Conservation (phyloP, 1,140 invertebrate species). For the Polypedilum pembai region DNA sequence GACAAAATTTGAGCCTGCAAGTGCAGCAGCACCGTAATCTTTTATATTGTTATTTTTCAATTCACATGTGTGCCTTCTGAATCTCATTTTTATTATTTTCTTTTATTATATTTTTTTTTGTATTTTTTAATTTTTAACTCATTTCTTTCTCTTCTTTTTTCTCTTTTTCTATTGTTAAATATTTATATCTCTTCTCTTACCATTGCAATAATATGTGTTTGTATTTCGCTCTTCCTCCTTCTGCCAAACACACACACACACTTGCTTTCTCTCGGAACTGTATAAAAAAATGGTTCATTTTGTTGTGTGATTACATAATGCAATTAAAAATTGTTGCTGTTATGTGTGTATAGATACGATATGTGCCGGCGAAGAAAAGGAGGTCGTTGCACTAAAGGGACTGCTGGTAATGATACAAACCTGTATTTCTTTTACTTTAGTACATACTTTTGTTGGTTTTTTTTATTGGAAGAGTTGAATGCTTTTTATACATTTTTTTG, state of each 20-base stretch:
- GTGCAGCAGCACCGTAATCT: no score
- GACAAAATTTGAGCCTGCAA: no score
- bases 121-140: no score
- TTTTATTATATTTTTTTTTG: no score
- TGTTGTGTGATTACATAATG: constrained; percentile 22
- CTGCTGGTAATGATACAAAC: constrained; percentile 70
- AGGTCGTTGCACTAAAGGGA: constrained; percentile 91
- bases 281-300: constrained; percentile 21
- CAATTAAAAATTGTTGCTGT: constrained; percentile 21
- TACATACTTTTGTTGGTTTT: neutral
- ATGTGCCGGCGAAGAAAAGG: constrained; percentile 91
- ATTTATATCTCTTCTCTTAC: neutral
- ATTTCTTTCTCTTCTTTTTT: no score
- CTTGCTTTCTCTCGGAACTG: no score
- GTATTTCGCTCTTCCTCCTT: constrained; percentile 1
- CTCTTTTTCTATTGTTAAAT: neutral
- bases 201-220: neutral
- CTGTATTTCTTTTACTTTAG: constrained; percentile 3
- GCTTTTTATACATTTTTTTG: no score
- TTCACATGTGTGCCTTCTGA: no score
- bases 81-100: no score
- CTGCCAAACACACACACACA: neutral
- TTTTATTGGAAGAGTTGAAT: neutral
- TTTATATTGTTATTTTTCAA: no score
- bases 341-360: constrained; percentile 70